Conservation (phyloP, 2,797 vertebrate genomes). For the Limnodromus scolopaceus region DNA sequence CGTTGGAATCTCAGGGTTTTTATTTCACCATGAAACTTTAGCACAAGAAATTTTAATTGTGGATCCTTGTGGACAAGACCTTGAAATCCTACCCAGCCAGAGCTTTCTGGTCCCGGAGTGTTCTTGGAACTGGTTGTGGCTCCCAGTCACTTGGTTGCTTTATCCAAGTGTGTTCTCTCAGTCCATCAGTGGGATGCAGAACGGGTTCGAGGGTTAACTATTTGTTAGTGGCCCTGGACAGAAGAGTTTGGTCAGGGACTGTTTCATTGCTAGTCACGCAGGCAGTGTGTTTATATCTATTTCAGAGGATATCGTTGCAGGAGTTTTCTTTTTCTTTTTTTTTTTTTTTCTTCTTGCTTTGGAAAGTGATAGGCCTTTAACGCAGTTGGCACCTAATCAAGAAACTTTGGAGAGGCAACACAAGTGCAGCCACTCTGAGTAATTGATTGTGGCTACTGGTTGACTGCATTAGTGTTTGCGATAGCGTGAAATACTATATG, state of each 20-base stretch:
- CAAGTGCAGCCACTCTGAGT: not conserved
- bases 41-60: slow-evolving; percentile 76
- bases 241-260: not conserved
- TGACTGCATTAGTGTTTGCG: slow-evolving; percentile 35
- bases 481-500: slow-evolving; percentile 44
- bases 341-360: not conserved
- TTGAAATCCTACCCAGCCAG: slow-evolving; percentile 67
- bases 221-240: not conserved
- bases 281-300: not conserved
- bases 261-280: not conserved
- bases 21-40: slow-evolving; percentile 74
- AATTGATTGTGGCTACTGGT: slow-evolving; percentile 61
- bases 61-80: slow-evolving; percentile 74
- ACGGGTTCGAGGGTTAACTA: not conserved
- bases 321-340: not conserved
- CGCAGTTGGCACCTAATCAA: slow-evolving; percentile 31
- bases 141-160: slow-evolving; percentile 48
- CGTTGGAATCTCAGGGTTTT: slow-evolving; percentile 61
- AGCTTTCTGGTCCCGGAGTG: slow-evolving; percentile 33
- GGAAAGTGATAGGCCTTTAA: slow-evolving; percentile 32
- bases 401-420: slow-evolving; percentile 37
- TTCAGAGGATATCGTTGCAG: not conserved
- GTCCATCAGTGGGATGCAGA: not conserved
- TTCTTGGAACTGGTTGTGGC: slow-evolving; percentile 62
- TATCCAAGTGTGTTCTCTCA: not conserved